Base-by-base conservation (phyloP, 2,113 vertebrate species). In the Solea solea region DNA sequence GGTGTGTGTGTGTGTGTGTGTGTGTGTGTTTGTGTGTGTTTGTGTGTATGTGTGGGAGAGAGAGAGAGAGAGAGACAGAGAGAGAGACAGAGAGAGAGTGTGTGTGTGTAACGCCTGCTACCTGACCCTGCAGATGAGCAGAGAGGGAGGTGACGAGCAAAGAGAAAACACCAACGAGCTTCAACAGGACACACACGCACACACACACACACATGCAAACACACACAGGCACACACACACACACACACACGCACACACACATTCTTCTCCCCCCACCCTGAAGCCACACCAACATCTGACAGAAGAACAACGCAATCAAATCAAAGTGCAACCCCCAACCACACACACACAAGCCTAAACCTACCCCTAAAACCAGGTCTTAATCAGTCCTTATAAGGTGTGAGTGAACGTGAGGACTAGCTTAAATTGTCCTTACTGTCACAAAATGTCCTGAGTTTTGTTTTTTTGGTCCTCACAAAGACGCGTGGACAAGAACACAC, bases 151-250 rank as follows among this genome's bases (percentile, higher is more conserved):
- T 74, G 85, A 89, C 59, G 72, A 85, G 71, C 79, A 79, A 76
- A 89, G 85, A 81, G 70, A 92, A 90, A 90, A 90, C 86, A 91
- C 51, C 63, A 86, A 90, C 81, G 64, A 88, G 83, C 86, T 84
- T 76, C 65, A 87, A 89, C 86, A 88, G 70, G 51, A 34, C 48
- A 63, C 41, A n/a, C 52, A 69, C 40, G 61, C 63, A 63, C 66
- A 66, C 42, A 69, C 59, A 66, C 54, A 64, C 58, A 60, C 27
- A 15, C 63, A 68, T 13, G 51, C 58, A 63, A 61, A 66, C 42
- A 64, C 54, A 67, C 56, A 66, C 42, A 64, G 42, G 51, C 28
- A 9, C 16, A 2, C 42, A 34, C 42, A 44, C 42, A 44, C 42
- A 48, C 58, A 25, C 44, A 60, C 27, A 15, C 63, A 68, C 28